Conservation (phyloP, 1,140 invertebrate genomes). For the Drosophila orosa region DNA sequence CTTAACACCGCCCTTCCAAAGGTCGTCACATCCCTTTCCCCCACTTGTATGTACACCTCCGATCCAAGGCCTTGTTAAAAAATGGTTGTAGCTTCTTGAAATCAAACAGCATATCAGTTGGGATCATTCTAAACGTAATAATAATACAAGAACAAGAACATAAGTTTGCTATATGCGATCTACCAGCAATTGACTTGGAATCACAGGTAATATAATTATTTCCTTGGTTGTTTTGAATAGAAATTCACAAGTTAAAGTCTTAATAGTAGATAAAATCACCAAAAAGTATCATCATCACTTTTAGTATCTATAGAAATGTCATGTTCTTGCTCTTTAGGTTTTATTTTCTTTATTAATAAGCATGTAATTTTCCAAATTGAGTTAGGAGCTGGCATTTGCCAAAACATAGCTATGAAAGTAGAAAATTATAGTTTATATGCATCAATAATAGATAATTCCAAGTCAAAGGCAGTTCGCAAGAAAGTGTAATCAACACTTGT, state of each 20-base stretch:
- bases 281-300: neutral
- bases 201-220: neutral
- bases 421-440: neutral
- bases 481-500: conserved; percentile 2
- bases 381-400: neutral
- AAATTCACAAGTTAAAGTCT: neutral
- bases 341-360: no score
- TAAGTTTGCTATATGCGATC: conserved; percentile 13
- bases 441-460: neutral
- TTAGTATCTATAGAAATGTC: neutral
- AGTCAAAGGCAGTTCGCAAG: neutral
- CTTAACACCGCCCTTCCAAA: conserved; percentile 24
- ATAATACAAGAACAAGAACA: conserved; percentile 19
- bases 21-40: conserved; percentile 14
- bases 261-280: no score
- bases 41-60: conserved; percentile 30
- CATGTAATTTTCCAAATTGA: neutral
- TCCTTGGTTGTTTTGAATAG: neutral
- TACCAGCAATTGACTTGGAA: conserved; percentile 7
- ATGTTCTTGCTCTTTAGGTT: neutral
- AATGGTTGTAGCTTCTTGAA: conserved; percentile 76
- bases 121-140: conserved; percentile 61
- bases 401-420: no score
- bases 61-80: conserved; percentile 57
- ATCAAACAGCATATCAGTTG: conserved; percentile 79